Percentiles rank a stretch among this genome's conserved stretches.
Evolutionary conservation across 1,140 invertebrate species (phyloP).

Genomic region (Trinorchestia longiramus): DNA sequence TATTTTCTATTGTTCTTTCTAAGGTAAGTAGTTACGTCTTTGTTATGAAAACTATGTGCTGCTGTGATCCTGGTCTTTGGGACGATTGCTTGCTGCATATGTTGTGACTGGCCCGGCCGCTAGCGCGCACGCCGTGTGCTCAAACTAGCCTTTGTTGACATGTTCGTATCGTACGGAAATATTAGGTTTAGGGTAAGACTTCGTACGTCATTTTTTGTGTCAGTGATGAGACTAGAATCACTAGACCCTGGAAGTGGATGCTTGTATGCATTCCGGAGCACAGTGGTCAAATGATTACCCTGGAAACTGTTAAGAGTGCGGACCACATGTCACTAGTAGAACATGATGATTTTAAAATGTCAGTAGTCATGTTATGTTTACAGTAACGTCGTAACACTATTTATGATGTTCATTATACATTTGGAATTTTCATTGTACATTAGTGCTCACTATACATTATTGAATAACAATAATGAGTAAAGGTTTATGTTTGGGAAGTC

Average conservation of each 20-base stretch:
- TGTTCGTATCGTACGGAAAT: background rate
- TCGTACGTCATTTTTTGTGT: background rate
- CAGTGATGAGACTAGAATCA: background rate
- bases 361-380: no score
- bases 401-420: no score
- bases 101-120: constrained; percentile 26
- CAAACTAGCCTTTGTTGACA: constrained; percentile 33
- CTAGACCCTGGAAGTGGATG: background rate
- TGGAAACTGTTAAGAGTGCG: background rate
- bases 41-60: constrained; percentile 8
- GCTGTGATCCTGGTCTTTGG: background rate
- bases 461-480: no score
- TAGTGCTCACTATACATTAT: no score
- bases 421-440: no score
- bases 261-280: background rate
- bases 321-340: background rate
- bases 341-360: no score
- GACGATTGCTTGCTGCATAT: constrained; percentile 33
- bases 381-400: no score
- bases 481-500: no score
- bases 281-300: background rate
- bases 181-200: background rate
- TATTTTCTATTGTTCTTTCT: background rate
- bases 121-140: background rate
- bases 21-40: background rate